Percentiles rank a stretch among this genome's conserved stretches.
Evolutionary conservation across 1,140 invertebrate species (phyloP).

Genomic region (Heterodera schachtii): DNA sequence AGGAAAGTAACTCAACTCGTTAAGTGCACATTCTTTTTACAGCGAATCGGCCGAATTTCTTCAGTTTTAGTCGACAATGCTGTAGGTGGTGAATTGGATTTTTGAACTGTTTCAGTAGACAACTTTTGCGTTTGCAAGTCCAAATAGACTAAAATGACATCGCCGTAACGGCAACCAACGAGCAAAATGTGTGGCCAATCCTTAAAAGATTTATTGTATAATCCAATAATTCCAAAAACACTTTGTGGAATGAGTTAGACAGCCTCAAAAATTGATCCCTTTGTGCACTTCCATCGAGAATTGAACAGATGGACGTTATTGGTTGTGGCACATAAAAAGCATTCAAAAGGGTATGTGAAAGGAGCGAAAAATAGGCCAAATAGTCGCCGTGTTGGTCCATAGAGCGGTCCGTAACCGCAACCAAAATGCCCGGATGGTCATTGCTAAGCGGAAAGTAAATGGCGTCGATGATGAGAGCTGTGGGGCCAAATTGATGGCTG

Average conservation of each 20-base stretch:
- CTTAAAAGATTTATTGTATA: not conserved
- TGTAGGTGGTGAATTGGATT: not conserved
- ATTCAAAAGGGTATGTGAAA: constrained; percentile 17
- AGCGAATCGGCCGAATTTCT: not conserved
- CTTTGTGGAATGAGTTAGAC: constrained; percentile 2
- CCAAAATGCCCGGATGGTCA: constrained; percentile 30
- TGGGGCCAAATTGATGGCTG: constrained; percentile 28
- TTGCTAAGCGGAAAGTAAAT: constrained; percentile 34
- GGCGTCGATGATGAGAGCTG: constrained; percentile 29
- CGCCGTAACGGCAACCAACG: constrained; percentile 32
- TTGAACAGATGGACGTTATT: constrained; percentile 27
- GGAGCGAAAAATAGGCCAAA: constrained; percentile 35
- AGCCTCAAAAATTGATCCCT: constrained; percentile 12
- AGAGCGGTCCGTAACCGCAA: constrained; percentile 27
- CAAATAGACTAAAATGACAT: constrained; percentile 22
- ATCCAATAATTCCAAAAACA: not conserved
- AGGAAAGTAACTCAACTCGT: constrained; percentile 8
- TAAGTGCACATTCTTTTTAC: constrained; percentile 25
- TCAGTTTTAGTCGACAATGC: not conserved
- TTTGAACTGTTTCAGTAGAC: not conserved
- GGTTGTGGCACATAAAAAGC: constrained; percentile 26
- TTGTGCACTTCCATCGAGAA: constrained; percentile 30
- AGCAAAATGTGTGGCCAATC: constrained; percentile 40
- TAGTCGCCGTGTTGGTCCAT: constrained; percentile 31
- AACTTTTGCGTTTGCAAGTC: constrained; percentile 16